Percentiles rank a stretch among this genome's conserved stretches.
These are phyloP conservation scores for Callyntrura sp. DNA, from an alignment of 2,888 invertebrate species.

Conservation along the genomic window DNA sequence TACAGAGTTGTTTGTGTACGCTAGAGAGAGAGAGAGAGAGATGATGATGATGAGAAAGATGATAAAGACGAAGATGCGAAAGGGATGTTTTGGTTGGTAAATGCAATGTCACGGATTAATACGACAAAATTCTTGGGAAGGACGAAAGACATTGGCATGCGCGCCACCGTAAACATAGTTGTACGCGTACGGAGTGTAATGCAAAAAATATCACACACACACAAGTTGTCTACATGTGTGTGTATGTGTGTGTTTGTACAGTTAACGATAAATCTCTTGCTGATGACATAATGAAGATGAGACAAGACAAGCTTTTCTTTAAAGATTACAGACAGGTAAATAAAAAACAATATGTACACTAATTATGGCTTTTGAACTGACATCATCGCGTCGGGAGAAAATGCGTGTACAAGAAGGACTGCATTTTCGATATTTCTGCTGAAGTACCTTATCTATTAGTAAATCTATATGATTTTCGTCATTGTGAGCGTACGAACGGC, in stretches of 20 bases:
- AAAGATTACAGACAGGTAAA: constrained; percentile 41
- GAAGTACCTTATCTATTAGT: no score
- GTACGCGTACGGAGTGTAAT: no score
- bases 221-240: no score
- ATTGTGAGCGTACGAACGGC: not conserved
- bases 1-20: not conserved
- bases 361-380: constrained; percentile 57
- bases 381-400: constrained; percentile 29
- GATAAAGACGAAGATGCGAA: not conserved
- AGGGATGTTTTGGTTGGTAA: constrained; percentile 26
- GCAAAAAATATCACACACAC: not conserved
- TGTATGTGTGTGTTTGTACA: no score
- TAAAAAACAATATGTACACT: constrained; percentile 64
- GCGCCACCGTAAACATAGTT: not conserved
- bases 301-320: constrained; percentile 28
- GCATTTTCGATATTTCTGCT: no score
- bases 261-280: not conserved
- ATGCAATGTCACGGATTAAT: constrained; percentile 71
- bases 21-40: constrained; percentile 8
- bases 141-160: constrained; percentile 43
- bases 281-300: constrained; percentile 33
- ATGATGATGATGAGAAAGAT: not conserved
- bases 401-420: constrained; percentile 53
- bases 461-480: no score
- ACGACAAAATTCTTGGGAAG: constrained; percentile 72